phyloP scores from a whole-genome alignment of 2,888 invertebrate species.

The Galerucella pusilla region DNA sequence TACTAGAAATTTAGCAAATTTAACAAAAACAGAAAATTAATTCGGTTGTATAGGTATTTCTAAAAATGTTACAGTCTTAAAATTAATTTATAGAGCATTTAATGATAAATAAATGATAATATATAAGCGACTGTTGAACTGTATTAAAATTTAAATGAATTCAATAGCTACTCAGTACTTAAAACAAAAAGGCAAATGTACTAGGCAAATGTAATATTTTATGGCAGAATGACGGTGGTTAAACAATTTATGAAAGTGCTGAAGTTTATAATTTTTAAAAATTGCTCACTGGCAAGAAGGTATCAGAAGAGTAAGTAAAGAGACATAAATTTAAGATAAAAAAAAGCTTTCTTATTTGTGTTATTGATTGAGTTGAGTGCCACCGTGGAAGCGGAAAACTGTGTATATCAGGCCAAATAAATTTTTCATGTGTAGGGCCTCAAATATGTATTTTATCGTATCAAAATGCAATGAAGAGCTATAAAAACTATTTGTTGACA shows the following conservation, averaged over 20 bases:
- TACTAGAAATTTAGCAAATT: slow-evolving; percentile 14
- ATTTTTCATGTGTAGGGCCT: too few species aligned
- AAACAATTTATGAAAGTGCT: not conserved
- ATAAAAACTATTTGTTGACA: not conserved
- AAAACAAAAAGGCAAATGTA: not conserved
- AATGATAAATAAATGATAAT: not conserved
- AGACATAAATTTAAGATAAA: slow-evolving; percentile 9
- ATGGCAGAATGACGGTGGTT: not conserved
- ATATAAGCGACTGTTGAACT: not conserved
- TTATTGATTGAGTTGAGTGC: not conserved
- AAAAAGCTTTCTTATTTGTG: not conserved
- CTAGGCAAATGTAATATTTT: not conserved
- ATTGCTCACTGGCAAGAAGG: too few species aligned
- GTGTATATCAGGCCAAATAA: too few species aligned
- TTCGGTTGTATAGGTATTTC: slow-evolving; percentile 1
- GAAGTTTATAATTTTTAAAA: not conserved
- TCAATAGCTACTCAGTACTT: not conserved
- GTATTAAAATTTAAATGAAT: not conserved
- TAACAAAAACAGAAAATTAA: not conserved
- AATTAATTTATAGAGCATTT: slow-evolving; percentile 4
- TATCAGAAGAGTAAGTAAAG: not conserved
- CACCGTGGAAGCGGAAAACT: too few species aligned
- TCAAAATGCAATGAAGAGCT: too few species aligned
- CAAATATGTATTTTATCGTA: too few species aligned
- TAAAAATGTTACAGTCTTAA: slow-evolving; percentile 17